Evolutionary conservation across 2,113 vertebrate genomes (phyloP).

Genomic region (Octodon degus): DNA sequence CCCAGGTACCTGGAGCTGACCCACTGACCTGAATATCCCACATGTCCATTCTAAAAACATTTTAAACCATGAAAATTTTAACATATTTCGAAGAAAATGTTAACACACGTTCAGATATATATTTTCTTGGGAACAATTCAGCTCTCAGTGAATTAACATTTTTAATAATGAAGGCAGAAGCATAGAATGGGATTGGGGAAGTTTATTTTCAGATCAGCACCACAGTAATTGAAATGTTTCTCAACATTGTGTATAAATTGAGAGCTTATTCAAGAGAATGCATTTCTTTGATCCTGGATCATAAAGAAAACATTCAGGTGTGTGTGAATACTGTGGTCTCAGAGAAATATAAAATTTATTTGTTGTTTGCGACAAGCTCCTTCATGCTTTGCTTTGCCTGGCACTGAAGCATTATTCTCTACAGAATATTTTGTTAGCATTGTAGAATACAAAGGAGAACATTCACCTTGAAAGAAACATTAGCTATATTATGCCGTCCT

Average conservation of each 20-base stretch:
- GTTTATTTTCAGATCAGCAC: neutral
- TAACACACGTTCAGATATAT: neutral
- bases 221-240: neutral
- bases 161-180: neutral
- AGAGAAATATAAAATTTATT: constrained; percentile 9
- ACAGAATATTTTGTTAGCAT: neutral
- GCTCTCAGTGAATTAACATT: neutral
- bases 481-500: neutral
- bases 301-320: neutral
- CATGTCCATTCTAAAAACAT: neutral
- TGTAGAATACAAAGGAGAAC: neutral
- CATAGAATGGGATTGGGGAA: neutral
- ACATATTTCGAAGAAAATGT: neutral
- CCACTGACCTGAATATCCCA: neutral
- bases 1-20: neutral
- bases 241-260: neutral
- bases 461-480: neutral
- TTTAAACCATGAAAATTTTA: neutral
- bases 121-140: constrained; percentile 1
- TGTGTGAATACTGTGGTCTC: neutral
- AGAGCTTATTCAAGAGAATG: neutral
- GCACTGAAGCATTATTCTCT: neutral
- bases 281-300: neutral
- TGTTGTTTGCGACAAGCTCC: neutral
- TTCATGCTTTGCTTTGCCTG: neutral